A percentile compares a stretch with the other conserved stretches of the same genome.
Conservation (phyloP, 2,113 vertebrate species). For the Dolichotis patagonum region DNA sequence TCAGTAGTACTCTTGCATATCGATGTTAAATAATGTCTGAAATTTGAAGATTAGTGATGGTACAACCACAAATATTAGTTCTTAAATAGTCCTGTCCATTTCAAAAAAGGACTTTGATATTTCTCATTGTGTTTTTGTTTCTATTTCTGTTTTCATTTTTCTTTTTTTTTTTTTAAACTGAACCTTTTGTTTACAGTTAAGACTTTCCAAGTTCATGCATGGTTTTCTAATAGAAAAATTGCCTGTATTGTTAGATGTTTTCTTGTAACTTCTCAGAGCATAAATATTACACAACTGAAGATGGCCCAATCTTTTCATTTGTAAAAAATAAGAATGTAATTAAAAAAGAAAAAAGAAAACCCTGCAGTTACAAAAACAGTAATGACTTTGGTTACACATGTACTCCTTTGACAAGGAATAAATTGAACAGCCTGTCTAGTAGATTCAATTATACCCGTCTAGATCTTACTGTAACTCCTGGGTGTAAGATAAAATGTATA, state of each 20-base stretch:
- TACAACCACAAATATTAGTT: conserved; percentile 2
- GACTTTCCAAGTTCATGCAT: background rate
- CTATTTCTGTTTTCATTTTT: background rate
- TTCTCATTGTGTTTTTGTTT: background rate
- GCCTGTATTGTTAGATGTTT: background rate
- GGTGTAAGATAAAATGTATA: conserved; percentile 17
- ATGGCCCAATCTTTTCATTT: background rate
- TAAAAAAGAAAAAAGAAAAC: background rate
- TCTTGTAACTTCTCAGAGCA: background rate
- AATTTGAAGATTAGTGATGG: background rate
- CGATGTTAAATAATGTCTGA: background rate
- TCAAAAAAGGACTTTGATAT: background rate
- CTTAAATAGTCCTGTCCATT: background rate
- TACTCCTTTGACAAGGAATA: background rate
- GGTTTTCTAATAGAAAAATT: background rate
- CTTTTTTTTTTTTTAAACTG: background rate
- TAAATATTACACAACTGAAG: background rate
- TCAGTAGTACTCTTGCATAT: background rate
- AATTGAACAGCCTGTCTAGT: background rate
- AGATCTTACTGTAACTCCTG: background rate
- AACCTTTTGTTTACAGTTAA: background rate
- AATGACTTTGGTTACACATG: background rate
- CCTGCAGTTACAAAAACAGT: background rate
- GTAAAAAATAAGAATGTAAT: background rate
- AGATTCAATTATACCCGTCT: conserved; percentile 19